Percentiles rank a stretch among this genome's conserved stretches.
These are phyloP conservation scores for Crocallis elinguaria DNA, from an alignment of 2,888 invertebrate species.

Conservation along the genomic window DNA sequence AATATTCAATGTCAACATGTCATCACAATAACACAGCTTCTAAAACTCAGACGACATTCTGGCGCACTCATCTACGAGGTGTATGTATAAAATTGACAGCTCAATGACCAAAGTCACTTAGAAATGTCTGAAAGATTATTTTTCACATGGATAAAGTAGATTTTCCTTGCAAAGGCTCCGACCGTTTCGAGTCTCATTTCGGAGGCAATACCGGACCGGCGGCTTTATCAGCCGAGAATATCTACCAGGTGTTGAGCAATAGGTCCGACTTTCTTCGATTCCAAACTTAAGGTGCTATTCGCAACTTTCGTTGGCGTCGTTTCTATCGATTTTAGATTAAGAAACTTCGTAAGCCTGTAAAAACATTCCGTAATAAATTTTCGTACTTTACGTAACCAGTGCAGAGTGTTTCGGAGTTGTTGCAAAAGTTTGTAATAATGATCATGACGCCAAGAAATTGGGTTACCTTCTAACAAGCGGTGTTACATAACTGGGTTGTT, in stretches of 20 bases:
- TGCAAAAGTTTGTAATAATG: constrained; percentile 57
- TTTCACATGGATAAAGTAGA: constrained; percentile 33
- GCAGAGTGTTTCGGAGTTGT: constrained; percentile 60
- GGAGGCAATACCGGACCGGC: constrained; percentile 54
- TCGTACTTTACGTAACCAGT: constrained; percentile 59
- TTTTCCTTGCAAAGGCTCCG: constrained; percentile 52
- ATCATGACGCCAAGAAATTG: constrained; percentile 48
- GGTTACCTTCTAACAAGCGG: constrained; percentile 30
- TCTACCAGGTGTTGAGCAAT: constrained; percentile 78
- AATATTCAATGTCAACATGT: constrained; percentile 24
- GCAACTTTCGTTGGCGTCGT: constrained; percentile 76
- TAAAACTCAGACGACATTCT: constrained; percentile 37
- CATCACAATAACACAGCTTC: constrained; percentile 16
- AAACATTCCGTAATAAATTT: constrained; percentile 80
- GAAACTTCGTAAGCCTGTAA: constrained; percentile 78
- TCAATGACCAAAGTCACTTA: constrained; percentile 35
- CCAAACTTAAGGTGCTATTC: constrained; percentile 77
- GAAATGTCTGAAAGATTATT: constrained; percentile 21
- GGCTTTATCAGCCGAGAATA: constrained; percentile 71
- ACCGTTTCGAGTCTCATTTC: constrained; percentile 62
- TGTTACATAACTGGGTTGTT: constrained; percentile 18
- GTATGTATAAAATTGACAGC: constrained; percentile 7
- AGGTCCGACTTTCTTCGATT: constrained; percentile 76
- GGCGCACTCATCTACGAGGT: constrained; percentile 18
- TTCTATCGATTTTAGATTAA: constrained; percentile 83